Conservation (phyloP, 1,140 invertebrate genomes). For the Anoplophora glabripennis region DNA sequence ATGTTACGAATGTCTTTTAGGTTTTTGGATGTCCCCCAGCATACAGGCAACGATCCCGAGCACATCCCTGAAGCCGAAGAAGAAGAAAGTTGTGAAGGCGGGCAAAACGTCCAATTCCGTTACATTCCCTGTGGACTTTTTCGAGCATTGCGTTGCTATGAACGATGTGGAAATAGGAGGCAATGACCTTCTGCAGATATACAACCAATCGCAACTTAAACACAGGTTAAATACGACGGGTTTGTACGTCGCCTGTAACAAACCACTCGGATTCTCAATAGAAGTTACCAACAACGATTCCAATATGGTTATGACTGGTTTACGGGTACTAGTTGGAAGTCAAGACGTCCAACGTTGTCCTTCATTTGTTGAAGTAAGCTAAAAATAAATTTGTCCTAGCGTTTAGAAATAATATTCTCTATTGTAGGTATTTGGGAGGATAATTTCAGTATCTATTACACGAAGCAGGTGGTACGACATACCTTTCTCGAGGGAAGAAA, state of each 20-base stretch:
- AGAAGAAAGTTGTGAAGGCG: conserved; percentile 58
- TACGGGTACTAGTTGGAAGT: conserved; percentile 76
- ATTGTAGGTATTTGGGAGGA: conserved; percentile 70
- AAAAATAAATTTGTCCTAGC: background rate
- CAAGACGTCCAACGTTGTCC: conserved; percentile 85
- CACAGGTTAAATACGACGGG: conserved; percentile 86
- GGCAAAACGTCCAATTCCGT: conserved; percentile 56
- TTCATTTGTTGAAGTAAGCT: conserved; percentile 67
- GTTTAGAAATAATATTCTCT: background rate
- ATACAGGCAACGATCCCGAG: conserved; percentile 61
- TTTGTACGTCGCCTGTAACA: conserved; percentile 86
- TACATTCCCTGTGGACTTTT: conserved; percentile 92
- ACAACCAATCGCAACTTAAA: conserved; percentile 93
- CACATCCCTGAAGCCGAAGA: conserved; percentile 53
- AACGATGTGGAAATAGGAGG: conserved; percentile 94
- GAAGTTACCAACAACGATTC: conserved; percentile 88
- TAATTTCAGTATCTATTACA: conserved; percentile 69
- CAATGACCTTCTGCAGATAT: conserved; percentile 92
- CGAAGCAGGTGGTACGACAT: conserved; percentile 93
- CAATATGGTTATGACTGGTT: conserved; percentile 75
- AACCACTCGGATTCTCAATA: conserved; percentile 82
- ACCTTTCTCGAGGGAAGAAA: conserved; percentile 91
- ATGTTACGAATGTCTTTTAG: background rate
- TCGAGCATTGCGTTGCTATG: conserved; percentile 89
- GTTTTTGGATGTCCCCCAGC: conserved; percentile 77